Percentiles rank a stretch among this genome's conserved stretches.
phyloP scores from a whole-genome alignment of 53 echinoderm and acorn worm species.

The Antedon mediterranea region DNA sequence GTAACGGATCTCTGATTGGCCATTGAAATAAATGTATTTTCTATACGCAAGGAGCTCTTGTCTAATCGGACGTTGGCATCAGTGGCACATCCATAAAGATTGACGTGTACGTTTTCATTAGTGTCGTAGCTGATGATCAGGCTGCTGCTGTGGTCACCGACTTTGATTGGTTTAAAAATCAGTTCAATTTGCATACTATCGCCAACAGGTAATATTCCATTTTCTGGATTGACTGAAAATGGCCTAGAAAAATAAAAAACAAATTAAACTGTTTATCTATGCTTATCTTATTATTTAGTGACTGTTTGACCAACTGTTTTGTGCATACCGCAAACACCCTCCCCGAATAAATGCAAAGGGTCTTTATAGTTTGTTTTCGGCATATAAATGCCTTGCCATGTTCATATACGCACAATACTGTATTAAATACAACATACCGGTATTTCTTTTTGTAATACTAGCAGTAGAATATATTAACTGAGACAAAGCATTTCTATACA shows the following conservation, averaged over 20 bases:
- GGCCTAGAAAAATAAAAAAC: slow-evolving; percentile 36
- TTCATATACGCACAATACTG: no score
- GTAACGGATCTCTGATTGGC: slow-evolving; percentile 88
- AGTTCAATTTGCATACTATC: slow-evolving; percentile 91
- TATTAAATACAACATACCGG: no score
- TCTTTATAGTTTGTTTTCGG: no score
- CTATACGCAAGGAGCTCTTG: slow-evolving; percentile 90
- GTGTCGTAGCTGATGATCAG: slow-evolving; percentile 68
- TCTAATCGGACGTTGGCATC: slow-evolving; percentile 93
- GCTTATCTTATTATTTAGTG: no score
- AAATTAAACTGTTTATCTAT: no score
- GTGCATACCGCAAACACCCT: no score
- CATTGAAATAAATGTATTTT: slow-evolving; percentile 98
- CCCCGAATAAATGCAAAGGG: no score
- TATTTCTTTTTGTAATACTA: no score
- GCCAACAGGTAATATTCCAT: slow-evolving; percentile 59
- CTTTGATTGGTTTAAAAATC: slow-evolving; percentile 69
- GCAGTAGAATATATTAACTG: no score
- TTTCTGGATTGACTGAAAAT: slow-evolving; percentile 59
- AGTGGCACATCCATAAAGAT: slow-evolving; percentile 74
- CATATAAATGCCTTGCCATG: no score
- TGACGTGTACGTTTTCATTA: slow-evolving; percentile 70
- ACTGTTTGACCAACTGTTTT: no score
- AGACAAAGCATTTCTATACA: no score
- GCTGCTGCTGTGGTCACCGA: slow-evolving; percentile 80